Conservation (phyloP, 2,888 invertebrate genomes). For the Limnephilus marmoratus region DNA sequence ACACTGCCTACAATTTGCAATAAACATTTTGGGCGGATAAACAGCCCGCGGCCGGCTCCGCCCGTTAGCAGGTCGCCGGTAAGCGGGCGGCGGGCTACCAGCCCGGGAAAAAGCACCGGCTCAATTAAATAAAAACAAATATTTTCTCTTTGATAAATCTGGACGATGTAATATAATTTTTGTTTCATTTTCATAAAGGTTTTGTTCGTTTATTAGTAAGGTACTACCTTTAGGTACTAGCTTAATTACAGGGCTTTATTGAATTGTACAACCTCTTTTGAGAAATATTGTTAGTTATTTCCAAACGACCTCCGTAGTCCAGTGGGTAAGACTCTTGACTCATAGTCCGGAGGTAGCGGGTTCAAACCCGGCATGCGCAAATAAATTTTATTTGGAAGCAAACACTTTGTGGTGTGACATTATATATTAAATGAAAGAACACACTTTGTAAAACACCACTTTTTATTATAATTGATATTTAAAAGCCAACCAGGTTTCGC, state of each 20-base stretch:
- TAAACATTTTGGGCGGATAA: conserved; percentile 41
- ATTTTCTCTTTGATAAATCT: background rate
- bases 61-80: background rate
- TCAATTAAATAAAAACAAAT: background rate
- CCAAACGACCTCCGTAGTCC: no score
- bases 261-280: background rate
- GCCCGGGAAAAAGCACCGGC: background rate
- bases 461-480: no score
- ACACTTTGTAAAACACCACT: no score
- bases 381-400: no score
- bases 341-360: no score
- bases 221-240: background rate
- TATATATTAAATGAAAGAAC: no score
- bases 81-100: background rate
- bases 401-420: no score
- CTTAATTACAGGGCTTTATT: background rate
- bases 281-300: no score
- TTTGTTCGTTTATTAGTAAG: background rate
- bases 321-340: no score
- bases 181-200: background rate
- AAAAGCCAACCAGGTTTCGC: no score
- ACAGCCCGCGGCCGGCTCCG: conserved; percentile 32
- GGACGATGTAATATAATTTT: background rate
- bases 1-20: conserved; percentile 54
- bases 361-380: no score